Conservation (phyloP, 2,888 invertebrate genomes). For the Rhagophthalmus giganteus region DNA sequence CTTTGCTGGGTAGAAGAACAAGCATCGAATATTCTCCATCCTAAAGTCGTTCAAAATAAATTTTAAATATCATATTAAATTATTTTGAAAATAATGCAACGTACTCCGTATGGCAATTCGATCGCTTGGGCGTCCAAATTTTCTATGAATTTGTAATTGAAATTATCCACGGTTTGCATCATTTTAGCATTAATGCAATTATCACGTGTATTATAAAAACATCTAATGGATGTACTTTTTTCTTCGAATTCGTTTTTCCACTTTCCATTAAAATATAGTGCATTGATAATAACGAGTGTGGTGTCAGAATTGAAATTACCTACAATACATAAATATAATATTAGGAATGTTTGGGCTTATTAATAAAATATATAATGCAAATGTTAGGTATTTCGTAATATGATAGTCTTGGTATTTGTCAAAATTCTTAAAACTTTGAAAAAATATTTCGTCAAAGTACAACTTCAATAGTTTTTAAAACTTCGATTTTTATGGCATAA, state of each 20-base stretch:
- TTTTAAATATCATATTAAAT: background rate
- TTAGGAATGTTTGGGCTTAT: too few relatives aligned
- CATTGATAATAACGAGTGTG: slow-evolving; percentile 72
- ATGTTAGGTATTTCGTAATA: too few relatives aligned
- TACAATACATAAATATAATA: slow-evolving; percentile 45
- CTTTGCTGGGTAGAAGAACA: slow-evolving; percentile 61
- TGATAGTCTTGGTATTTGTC: too few relatives aligned
- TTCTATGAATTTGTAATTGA: slow-evolving; percentile 64
- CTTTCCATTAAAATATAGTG: slow-evolving; percentile 76
- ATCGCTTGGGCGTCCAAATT: slow-evolving; percentile 69
- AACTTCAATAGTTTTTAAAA: too few relatives aligned
- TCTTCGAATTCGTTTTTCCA: slow-evolving; percentile 72
- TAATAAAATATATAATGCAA: too few relatives aligned
- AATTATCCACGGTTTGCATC: slow-evolving; percentile 69
- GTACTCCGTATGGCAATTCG: slow-evolving; percentile 75
- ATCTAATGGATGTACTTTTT: slow-evolving; percentile 57
- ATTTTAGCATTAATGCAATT: slow-evolving; percentile 65
- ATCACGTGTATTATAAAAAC: slow-evolving; percentile 66
- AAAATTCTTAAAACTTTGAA: too few relatives aligned
- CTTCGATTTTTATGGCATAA: too few relatives aligned
- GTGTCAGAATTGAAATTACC: slow-evolving; percentile 59
- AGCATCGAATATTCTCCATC: slow-evolving; percentile 66
- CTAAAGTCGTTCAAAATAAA: slow-evolving; percentile 50
- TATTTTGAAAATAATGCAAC: slow-evolving; percentile 27
- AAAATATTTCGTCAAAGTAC: too few relatives aligned